Base-by-base conservation (phyloP, 2,113 vertebrate genomes). In the Hiodon tergisus region DNA sequence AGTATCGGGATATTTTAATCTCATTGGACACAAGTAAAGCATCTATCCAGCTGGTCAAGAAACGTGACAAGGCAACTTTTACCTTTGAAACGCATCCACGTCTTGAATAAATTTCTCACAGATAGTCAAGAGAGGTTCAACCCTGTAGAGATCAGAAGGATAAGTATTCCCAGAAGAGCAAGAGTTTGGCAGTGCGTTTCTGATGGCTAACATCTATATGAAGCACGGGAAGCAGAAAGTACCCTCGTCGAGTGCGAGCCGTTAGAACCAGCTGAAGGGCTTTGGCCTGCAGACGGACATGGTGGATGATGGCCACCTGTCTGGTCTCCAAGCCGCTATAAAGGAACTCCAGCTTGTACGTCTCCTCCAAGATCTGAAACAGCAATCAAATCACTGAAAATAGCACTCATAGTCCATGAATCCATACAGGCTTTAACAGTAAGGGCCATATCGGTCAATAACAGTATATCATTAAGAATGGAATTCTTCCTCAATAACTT, bases 331-430 rank as follows among this genome's bases (percentile, higher is more conserved):
- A 85, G 0, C 96, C 94, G 0, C 93, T 94, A 89, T 98, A 99
- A 86, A 99, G 92, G 78, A 98, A 99, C 87, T 99, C 96, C 92
- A 99, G 93, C 51, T 97, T 97, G 53, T 97, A 98, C 0, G 95
- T 98, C 83, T 98, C 94, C 82, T 98, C 95, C 83, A 98, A 76
- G 79, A 99, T 95, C 96, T 98, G 77, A 50, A 77, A 81, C 55
- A 76, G 31, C 2, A 31, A 31, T 31, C 31, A 31, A 31, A 31
- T 31, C 31, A 31, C 31, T 31, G 31, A 31, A 31, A 31, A 31
- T 31, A 31, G 31, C 31, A 31, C 0, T 31, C 31, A 31, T 31
- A 31, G 31, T 31, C 31, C 31, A 31, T 31, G 31, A 31, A 31
- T 31, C 31, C 31, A 31, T 31, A 2, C 31, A 31, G 31, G 31